Conservation (phyloP, 2,888 invertebrate genomes). For the Dynastes tityus region DNA sequence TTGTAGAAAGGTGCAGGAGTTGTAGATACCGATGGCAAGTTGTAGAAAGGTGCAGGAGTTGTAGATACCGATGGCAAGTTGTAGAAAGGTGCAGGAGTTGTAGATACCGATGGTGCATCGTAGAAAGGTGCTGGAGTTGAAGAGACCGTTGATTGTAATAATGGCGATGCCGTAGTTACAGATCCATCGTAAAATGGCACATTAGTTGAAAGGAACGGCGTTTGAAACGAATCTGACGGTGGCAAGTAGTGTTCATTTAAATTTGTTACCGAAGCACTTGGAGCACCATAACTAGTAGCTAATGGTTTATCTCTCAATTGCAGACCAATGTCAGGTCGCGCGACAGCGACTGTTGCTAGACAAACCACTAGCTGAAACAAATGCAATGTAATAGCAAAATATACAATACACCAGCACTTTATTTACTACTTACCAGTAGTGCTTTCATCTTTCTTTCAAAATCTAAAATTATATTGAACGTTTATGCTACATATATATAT, state of each 20-base stretch:
- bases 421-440: constrained; percentile 63
- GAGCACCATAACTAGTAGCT: constrained; percentile 70
- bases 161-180: constrained; percentile 24
- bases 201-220: constrained; percentile 46
- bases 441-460: constrained; percentile 60
- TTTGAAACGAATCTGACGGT: constrained; percentile 47
- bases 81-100: constrained; percentile 23
- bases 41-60: constrained; percentile 21
- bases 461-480: constrained; percentile 52
- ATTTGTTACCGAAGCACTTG: constrained; percentile 60
- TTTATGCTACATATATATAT: constrained; percentile 55
- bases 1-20: constrained; percentile 16
- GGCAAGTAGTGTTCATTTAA: constrained; percentile 57
- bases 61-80: constrained; percentile 4
- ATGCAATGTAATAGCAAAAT: constrained; percentile 32
- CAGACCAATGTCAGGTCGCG: constrained; percentile 75
- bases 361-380: constrained; percentile 60
- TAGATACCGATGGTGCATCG: constrained; percentile 10
- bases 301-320: constrained; percentile 71
- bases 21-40: constrained; percentile 5
- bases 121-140: constrained; percentile 28
- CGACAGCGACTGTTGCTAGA: constrained; percentile 73
- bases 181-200: constrained; percentile 49
- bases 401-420: constrained; percentile 35
- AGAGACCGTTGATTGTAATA: constrained; percentile 15